Conservation (phyloP, 2,113 vertebrate genomes). For the Ochotona curzoniae region DNA sequence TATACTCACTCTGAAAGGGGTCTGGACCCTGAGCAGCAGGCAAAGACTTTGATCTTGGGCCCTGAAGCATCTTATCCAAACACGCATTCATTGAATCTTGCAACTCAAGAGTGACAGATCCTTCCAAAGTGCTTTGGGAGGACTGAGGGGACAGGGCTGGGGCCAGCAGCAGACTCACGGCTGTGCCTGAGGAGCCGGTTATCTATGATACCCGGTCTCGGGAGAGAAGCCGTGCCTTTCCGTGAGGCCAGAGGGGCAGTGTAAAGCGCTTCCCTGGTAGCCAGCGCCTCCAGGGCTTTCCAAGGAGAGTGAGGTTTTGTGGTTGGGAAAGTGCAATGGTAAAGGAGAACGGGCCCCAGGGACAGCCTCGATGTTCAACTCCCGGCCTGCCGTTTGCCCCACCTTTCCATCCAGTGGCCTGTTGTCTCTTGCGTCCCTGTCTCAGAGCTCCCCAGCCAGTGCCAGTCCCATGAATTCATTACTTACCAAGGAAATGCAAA, state of each 20-base stretch:
- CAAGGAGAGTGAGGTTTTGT: background rate
- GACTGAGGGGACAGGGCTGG: background rate
- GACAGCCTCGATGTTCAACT: background rate
- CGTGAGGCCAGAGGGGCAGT: background rate
- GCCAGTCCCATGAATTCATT: slow-evolving; percentile 2
- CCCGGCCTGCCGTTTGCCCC: no score
- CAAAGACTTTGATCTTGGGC: slow-evolving; percentile 39
- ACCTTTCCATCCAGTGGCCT: background rate
- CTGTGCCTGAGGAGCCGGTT: slow-evolving; percentile 45
- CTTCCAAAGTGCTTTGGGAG: slow-evolving; percentile 29
- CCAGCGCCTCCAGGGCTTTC: background rate
- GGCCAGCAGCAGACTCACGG: background rate
- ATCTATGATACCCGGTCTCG: slow-evolving; percentile 63
- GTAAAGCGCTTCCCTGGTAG: background rate
- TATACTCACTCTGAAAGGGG: slow-evolving; percentile 43
- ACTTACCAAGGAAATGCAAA: background rate
- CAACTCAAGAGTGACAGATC: slow-evolving; percentile 63
- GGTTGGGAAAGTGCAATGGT: background rate
- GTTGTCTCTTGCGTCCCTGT: background rate
- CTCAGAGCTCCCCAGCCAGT: background rate
- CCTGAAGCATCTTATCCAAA: slow-evolving; percentile 63
- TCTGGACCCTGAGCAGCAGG: slow-evolving; percentile 10
- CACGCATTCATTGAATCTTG: slow-evolving; percentile 72
- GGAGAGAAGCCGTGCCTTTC: slow-evolving; percentile 30
- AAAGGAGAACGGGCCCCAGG: background rate